Evolutionary conservation across 2,888 invertebrate genomes (phyloP).

Genomic region (Andrena dorsata): DNA sequence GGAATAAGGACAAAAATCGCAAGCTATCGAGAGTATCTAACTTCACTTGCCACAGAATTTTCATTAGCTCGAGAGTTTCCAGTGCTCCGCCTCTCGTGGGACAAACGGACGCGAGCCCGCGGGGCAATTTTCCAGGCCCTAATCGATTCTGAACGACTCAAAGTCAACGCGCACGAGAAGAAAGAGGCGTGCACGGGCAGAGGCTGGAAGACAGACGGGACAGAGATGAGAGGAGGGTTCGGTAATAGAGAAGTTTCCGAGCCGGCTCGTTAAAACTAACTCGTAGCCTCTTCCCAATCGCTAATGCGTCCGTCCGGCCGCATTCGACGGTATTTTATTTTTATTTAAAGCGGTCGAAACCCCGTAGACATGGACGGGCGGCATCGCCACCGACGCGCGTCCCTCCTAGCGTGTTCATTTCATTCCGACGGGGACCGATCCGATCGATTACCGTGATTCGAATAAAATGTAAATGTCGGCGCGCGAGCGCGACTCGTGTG

Average conservation of each 20-base stretch:
- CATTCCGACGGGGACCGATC: slow-evolving; percentile 77
- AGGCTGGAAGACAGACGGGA: background rate
- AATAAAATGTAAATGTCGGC: slow-evolving; percentile 84
- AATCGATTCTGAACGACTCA: slow-evolving; percentile 17
- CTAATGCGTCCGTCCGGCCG: slow-evolving; percentile 81
- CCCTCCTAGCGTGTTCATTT: slow-evolving; percentile 66
- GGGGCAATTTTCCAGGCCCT: background rate
- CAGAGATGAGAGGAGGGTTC: background rate
- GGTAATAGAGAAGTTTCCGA: slow-evolving; percentile 67
- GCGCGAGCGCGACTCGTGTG: slow-evolving; percentile 78
- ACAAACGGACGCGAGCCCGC: background rate
- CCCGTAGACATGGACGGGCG: slow-evolving; percentile 42
- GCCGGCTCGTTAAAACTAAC: slow-evolving; percentile 81
- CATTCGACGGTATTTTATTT: slow-evolving; percentile 82
- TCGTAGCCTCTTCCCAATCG: slow-evolving; percentile 80
- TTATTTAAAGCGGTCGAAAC: slow-evolving; percentile 81
- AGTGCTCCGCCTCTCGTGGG: background rate
- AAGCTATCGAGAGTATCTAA: too few species aligned
- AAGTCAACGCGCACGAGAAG: slow-evolving; percentile 16
- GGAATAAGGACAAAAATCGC: too few species aligned
- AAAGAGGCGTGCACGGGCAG: background rate
- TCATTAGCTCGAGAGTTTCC: background rate
- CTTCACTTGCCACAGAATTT: background rate
- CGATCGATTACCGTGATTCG: slow-evolving; percentile 84
- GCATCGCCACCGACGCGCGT: background rate